Conservation (phyloP, 2,113 vertebrate genomes). For the Nothocercus nigrocapillus region DNA sequence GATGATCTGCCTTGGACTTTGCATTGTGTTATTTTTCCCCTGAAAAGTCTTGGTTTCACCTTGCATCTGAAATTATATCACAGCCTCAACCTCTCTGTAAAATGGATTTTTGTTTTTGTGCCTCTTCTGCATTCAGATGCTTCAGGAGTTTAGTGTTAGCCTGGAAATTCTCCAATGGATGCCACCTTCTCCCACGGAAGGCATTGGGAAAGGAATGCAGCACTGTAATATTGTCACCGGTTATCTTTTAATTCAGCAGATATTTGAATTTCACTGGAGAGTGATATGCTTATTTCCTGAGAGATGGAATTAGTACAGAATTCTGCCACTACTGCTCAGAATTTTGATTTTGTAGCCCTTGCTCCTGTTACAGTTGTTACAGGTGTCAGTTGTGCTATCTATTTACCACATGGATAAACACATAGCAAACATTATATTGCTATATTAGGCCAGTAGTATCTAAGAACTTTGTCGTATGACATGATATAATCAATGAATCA, state of each 20-base stretch:
- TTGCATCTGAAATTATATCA: background rate
- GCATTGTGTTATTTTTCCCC: background rate
- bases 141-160: background rate
- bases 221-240: background rate
- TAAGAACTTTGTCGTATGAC: slow-evolving; percentile 29
- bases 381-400: slow-evolving; percentile 30
- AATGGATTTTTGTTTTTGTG: background rate
- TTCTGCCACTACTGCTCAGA: background rate
- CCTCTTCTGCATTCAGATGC: background rate
- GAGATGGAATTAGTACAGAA: slow-evolving; percentile 3
- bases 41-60: background rate
- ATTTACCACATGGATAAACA: slow-evolving; percentile 61
- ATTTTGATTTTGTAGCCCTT: slow-evolving; percentile 10
- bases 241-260: slow-evolving; percentile 11
- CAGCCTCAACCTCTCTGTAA: background rate
- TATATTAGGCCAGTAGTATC: slow-evolving; percentile 47
- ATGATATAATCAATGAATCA: slow-evolving; percentile 46
- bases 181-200: background rate
- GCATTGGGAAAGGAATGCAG: background rate
- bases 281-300: background rate
- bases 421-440: slow-evolving; percentile 48
- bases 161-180: background rate
- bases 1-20: background rate
- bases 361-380: background rate
- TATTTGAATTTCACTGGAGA: slow-evolving; percentile 3